These are phyloP conservation scores for Colletes latitarsis DNA, from an alignment of 1,140 invertebrate genomes.

Conservation along the genomic window DNA sequence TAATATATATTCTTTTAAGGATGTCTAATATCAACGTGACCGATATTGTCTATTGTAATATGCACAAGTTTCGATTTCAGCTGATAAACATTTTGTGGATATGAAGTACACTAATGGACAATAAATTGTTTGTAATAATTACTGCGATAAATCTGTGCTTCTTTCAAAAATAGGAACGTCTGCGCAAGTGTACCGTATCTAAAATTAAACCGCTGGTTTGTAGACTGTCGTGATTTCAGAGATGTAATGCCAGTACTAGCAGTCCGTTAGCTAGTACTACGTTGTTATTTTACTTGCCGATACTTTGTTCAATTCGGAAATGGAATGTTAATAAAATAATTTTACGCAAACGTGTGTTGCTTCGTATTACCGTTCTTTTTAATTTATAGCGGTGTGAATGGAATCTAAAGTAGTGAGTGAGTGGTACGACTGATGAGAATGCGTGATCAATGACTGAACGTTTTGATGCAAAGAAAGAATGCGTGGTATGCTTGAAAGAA, in stretches of 20 bases:
- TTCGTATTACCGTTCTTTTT: not conserved
- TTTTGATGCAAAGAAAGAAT: too few relatives aligned
- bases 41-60: not conserved
- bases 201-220: slow-evolving; percentile 27
- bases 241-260: not conserved
- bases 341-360: not conserved
- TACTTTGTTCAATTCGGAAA: not conserved
- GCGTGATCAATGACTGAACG: too few relatives aligned
- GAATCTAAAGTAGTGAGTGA: too few relatives aligned
- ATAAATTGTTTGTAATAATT: slow-evolving; percentile 10
- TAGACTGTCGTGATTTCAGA: slow-evolving; percentile 1
- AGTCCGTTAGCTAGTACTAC: not conserved
- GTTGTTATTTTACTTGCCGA: not conserved
- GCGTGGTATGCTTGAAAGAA: too few relatives aligned
- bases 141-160: not conserved
- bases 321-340: slow-evolving; percentile 15
- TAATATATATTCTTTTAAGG: not conserved
- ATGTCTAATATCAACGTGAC: not conserved
- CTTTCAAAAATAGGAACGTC: slow-evolving; percentile 27
- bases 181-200: slow-evolving; percentile 1
- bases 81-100: not conserved
- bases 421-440: too few relatives aligned
- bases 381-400: too few relatives aligned
- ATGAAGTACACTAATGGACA: not conserved
- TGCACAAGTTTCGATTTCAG: slow-evolving; percentile 1